A percentile compares a stretch with the other conserved stretches of the same genome.
phyloP scores from a whole-genome alignment of 2,797 vertebrate species.

The Melanotaenia boesemani region DNA sequence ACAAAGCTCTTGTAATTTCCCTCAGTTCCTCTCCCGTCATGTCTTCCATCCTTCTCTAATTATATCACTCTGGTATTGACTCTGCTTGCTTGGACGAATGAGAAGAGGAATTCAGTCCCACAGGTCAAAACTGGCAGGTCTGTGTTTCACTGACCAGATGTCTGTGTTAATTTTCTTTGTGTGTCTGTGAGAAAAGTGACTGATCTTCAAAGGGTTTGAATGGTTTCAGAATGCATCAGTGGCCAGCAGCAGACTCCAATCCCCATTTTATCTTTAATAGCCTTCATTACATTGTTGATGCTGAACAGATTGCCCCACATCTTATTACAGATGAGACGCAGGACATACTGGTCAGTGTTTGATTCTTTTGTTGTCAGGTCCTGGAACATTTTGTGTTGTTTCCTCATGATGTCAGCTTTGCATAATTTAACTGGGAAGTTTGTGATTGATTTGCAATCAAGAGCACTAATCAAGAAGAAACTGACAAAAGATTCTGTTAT shows the following conservation, averaged over 20 bases:
- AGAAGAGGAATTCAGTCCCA: background rate
- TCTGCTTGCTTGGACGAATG: background rate
- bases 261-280: background rate
- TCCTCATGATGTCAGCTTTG: background rate
- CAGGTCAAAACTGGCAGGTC: background rate
- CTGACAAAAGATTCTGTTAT: background rate
- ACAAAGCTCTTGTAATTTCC: background rate
- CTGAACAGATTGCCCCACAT: background rate
- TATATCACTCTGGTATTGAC: background rate
- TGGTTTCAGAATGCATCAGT: background rate
- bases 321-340: background rate
- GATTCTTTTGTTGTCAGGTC: background rate
- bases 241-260: slow-evolving; percentile 4
- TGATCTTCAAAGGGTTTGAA: slow-evolving; percentile 2
- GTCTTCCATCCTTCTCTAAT: background rate
- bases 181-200: slow-evolving; percentile 10
- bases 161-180: background rate
- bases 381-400: background rate
- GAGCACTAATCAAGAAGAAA: background rate
- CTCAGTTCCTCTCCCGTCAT: background rate
- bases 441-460: background rate
- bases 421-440: background rate
- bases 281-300: slow-evolving; percentile 15
- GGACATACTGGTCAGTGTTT: background rate
- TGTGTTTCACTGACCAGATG: background rate